These are phyloP conservation scores for Capreolus pygargus DNA, from an alignment of 2,113 vertebrate species.

Conservation along the genomic window DNA sequence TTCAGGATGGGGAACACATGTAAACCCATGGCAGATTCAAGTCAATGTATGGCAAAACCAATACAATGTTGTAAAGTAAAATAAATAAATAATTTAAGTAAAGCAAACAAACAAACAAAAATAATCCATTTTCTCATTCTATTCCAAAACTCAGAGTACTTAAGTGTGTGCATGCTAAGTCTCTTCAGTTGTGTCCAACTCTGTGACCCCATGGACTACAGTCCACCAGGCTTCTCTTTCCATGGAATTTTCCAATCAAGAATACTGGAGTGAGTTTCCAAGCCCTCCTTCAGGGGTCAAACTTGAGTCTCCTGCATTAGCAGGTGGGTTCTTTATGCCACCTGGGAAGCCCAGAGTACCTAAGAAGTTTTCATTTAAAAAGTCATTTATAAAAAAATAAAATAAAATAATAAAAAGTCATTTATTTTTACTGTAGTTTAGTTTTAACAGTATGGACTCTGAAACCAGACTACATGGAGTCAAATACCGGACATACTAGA, in stretches of 20 bases:
- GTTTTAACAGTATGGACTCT: not conserved
- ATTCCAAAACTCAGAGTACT: not conserved
- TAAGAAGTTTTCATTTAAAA: not conserved
- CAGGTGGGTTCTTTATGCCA: not conserved
- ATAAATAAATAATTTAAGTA: no score
- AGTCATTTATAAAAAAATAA: not conserved
- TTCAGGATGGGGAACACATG: no score
- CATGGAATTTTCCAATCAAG: not conserved
- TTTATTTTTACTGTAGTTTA: not conserved
- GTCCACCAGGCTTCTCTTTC: not conserved
- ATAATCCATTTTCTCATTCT: not conserved
- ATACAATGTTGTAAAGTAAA: no score
- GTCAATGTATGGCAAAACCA: no score
- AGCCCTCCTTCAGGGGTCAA: not conserved
- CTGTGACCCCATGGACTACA: not conserved
- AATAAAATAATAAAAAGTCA: not conserved
- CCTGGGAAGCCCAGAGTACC: not conserved
- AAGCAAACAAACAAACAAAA: not conserved
- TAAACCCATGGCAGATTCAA: no score
- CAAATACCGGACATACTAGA: not conserved
- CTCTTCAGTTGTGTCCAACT: not conserved
- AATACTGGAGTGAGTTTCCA: not conserved
- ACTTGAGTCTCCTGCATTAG: not conserved
- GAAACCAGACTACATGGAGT: not conserved
- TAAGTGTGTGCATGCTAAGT: not conserved